phyloP scores from a whole-genome alignment of 1,140 invertebrate genomes.

The Sinella curviseta region DNA sequence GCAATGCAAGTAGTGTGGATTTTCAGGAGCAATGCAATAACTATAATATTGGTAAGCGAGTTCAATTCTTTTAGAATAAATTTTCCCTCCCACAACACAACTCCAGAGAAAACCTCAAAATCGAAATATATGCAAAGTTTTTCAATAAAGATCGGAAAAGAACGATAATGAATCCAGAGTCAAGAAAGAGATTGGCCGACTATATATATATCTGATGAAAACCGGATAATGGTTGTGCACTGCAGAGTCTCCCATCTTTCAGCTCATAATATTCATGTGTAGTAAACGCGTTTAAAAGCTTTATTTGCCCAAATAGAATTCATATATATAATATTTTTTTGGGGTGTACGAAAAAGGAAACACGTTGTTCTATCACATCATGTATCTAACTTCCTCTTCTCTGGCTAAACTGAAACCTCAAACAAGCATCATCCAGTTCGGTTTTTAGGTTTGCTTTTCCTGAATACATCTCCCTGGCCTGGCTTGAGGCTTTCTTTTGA shows the following conservation, averaged over 20 bases:
- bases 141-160: neutral
- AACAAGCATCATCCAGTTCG: slow-evolving; percentile 6
- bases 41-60: too few relatives aligned
- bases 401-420: slow-evolving; percentile 10
- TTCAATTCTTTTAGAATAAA: too few relatives aligned
- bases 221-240: neutral
- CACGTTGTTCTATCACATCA: slow-evolving; percentile 10
- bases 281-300: too few relatives aligned
- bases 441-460: slow-evolving; percentile 23
- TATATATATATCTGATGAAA: neutral
- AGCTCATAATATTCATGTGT: too few relatives aligned
- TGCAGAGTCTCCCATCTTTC: neutral
- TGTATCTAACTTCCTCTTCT: slow-evolving; percentile 25
- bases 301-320: too few relatives aligned
- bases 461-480: slow-evolving; percentile 13
- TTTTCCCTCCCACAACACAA: too few relatives aligned
- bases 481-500: slow-evolving; percentile 26
- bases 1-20: too few relatives aligned
- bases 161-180: neutral
- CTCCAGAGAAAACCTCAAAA: neutral
- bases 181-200: neutral
- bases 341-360: neutral
- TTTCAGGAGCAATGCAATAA: too few relatives aligned
- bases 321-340: neutral
- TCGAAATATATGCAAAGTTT: neutral